Evolutionary conservation across 2,888 invertebrate genomes (phyloP).

Genomic region (Pyrgus malvae): DNA sequence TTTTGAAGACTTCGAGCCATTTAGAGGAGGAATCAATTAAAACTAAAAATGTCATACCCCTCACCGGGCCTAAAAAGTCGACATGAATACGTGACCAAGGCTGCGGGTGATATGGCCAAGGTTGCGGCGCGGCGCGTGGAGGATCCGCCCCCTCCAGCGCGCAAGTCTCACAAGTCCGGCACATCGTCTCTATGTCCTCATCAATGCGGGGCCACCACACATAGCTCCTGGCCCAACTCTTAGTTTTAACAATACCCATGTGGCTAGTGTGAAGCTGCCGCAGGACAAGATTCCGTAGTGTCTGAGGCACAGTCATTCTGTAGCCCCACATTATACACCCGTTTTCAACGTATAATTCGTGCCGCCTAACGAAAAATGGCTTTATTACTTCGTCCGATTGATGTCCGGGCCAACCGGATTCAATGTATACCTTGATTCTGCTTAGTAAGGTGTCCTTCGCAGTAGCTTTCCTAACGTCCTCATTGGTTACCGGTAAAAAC

Average conservation of each 20-base stretch:
- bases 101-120: not conserved
- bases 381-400: conserved; percentile 20
- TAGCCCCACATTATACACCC: conserved; percentile 34
- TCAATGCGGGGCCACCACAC: not conserved
- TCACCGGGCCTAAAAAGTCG: not conserved
- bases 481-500: not conserved
- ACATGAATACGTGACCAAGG: not conserved
- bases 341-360: conserved; percentile 33
- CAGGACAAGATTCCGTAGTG: not conserved
- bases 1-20: not conserved
- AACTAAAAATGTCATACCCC: not conserved
- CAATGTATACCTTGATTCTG: conserved; percentile 29
- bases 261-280: not conserved
- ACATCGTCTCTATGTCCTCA: not conserved
- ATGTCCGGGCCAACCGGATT: conserved; percentile 33
- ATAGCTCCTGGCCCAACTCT: not conserved
- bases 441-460: conserved; percentile 15
- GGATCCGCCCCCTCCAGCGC: not conserved
- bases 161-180: not conserved
- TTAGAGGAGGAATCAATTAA: not conserved
- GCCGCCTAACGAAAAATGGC: conserved; percentile 33
- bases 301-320: conserved; percentile 28
- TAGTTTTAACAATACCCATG: not conserved
- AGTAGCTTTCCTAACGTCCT: not conserved
- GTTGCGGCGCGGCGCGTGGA: not conserved